Evolutionary conservation across 2,888 invertebrate species (phyloP), one percentile per base, ranked within the genome.

Genomic region (Andrena haemorrhoa): DNA sequence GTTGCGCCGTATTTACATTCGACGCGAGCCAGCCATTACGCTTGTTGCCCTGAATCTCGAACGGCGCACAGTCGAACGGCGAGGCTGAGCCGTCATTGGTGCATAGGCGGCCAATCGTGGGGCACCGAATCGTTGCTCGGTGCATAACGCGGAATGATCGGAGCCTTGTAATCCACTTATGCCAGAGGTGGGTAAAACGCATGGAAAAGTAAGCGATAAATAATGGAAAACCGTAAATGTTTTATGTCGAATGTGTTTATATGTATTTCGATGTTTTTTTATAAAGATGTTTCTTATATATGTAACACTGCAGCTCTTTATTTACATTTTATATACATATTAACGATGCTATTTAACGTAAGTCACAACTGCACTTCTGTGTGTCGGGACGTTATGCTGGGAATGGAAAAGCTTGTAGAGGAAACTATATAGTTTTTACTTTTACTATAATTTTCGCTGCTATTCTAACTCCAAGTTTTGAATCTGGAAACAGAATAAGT

Each of bases 381-480:
- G 53, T 33, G 69, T n/a, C 51, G 29, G 20, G 29, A 47, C 26
- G 26, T 26, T 31, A 47, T 29, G 29, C 12, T 51, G 26, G 1
- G 7, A 58, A n/a, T 23, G 33, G 47, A 41, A 47, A n/a, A 26
- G 61, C 26, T 29, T 10, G 20, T 58, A 58, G 8, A 31, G 7
- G 51, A 69, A 33, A 69, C n/a, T 20, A 1, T 23, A 58, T 33
- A 5, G 0, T 31, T 26, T 23, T 3, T n/a, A n/a, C 2, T 20
- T 51, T n/a, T 8, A 8, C 7, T 51, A 20, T n/a, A 51, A 51
- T 20, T 26, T 10, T 10, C 4, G 10, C 49, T 10, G 70, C 83
- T 84, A 90, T 72, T 90, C 91, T 82, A 89, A 66, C 75, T 92
- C 90, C 77, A 91, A 80, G 53, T 91, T 90, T 86, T 91, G 91